Percentiles rank a stretch among this genome's conserved stretches.
Evolutionary conservation across 2,113 vertebrate species (phyloP).

Genomic region (Sceloporus tristichus): DNA sequence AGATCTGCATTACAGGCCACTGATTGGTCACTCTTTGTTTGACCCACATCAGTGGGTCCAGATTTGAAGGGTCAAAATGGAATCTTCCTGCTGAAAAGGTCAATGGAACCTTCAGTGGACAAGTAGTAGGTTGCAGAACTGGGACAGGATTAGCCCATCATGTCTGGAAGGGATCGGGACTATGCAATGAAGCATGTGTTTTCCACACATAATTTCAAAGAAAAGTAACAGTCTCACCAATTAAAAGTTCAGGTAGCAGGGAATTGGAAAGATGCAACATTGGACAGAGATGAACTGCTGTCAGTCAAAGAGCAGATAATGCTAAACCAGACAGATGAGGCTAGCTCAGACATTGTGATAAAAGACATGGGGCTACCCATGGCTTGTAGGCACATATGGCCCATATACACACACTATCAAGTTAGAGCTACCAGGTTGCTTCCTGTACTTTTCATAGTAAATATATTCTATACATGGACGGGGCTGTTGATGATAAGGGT

Average conservation of each 20-base stretch:
- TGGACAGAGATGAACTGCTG: too few species aligned
- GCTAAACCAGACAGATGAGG: too few species aligned
- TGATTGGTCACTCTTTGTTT: neutral
- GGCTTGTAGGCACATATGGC: too few species aligned
- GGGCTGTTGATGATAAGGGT: too few species aligned
- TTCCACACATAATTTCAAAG: neutral
- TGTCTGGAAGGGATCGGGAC: neutral
- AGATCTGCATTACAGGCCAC: neutral
- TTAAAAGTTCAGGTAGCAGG: neutral
- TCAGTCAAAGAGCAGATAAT: too few species aligned
- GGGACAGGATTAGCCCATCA: neutral
- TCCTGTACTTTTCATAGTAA: too few species aligned
- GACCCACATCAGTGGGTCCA: neutral
- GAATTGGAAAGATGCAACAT: too few species aligned
- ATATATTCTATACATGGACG: too few species aligned
- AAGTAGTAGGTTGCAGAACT: slow-evolving; percentile 7
- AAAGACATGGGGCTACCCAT: too few species aligned
- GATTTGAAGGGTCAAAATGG: neutral
- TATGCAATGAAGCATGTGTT: neutral
- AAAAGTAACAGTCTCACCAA: neutral
- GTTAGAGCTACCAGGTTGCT: too few species aligned
- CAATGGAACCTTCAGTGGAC: neutral
- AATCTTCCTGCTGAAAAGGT: neutral
- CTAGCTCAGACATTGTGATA: too few species aligned
- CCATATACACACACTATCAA: too few species aligned